phyloP scores from a whole-genome alignment of 1,140 invertebrate genomes.

The Dinothrombium tinctorium region DNA sequence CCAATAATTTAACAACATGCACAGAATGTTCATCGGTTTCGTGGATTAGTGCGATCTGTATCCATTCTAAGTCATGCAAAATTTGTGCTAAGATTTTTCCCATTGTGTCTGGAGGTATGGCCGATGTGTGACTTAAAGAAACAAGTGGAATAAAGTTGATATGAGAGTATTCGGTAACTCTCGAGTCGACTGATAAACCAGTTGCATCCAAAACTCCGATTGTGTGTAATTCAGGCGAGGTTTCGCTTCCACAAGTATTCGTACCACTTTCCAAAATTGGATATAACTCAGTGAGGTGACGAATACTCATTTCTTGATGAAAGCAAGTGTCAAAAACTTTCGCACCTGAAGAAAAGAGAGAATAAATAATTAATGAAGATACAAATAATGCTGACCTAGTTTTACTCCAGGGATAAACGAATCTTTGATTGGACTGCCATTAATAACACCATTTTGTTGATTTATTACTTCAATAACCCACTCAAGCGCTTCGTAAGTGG shows the following conservation, averaged over 20 bases:
- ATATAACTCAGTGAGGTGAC: neutral
- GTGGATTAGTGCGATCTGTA: neutral
- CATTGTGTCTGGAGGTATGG: neutral
- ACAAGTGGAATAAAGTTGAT: neutral
- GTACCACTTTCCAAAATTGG: neutral
- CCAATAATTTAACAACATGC: neutral
- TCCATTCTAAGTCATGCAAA: neutral
- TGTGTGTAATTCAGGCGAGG: neutral
- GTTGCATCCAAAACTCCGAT: neutral
- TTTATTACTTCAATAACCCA: neutral
- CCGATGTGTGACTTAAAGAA: neutral
- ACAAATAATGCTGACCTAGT: neutral
- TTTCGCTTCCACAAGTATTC: neutral
- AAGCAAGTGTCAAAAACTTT: neutral
- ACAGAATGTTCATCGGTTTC: neutral
- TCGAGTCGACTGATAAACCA: neutral
- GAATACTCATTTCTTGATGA: neutral
- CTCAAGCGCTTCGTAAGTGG: neutral
- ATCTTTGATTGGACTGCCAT: neutral
- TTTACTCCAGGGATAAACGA: constrained; percentile 1
- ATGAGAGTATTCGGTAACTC: neutral
- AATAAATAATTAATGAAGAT: neutral
- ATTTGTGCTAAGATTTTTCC: neutral
- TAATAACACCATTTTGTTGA: neutral
- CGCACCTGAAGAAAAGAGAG: neutral